These are phyloP conservation scores for Lagodon rhomboides DNA, from an alignment of 2,797 vertebrate species.

Conservation along the genomic window DNA sequence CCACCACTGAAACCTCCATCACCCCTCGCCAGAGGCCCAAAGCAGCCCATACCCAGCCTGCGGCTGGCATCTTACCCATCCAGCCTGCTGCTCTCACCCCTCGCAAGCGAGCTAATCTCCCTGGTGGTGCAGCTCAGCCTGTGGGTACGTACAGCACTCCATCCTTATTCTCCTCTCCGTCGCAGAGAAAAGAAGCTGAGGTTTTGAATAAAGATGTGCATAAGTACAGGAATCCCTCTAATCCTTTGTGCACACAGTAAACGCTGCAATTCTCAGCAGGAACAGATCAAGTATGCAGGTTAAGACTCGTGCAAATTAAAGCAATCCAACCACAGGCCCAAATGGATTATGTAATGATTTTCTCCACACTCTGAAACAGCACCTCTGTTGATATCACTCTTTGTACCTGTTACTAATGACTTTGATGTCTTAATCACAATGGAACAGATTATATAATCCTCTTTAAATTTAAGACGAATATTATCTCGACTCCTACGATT, in stretches of 20 bases:
- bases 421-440: constrained; percentile 2
- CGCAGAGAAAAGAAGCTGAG: constrained; percentile 14
- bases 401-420: constrained; percentile 21
- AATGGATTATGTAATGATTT: constrained; percentile 34
- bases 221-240: constrained; percentile 15
- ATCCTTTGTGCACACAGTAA: constrained; percentile 32
- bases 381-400: constrained; percentile 15
- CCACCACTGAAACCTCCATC: constrained; percentile 98
- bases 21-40: constrained; percentile 98
- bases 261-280: constrained; percentile 29
- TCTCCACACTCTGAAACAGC: constrained; percentile 14
- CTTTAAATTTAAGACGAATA: not conserved
- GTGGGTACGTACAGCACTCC: constrained; percentile 82
- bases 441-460: not conserved
- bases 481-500: not conserved
- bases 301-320: constrained; percentile 45
- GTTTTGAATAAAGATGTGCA: constrained; percentile 33
- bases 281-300: constrained; percentile 45
- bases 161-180: constrained; percentile 27
- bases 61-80: constrained; percentile 94
- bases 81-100: constrained; percentile 97
- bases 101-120: constrained; percentile 92
- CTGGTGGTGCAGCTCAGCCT: constrained; percentile 83
- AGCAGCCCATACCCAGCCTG: constrained; percentile 92
- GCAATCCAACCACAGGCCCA: constrained; percentile 11